A percentile compares a stretch with the other conserved stretches of the same genome.
Evolutionary conservation across 2,797 vertebrate species (phyloP).

Genomic region (Notoglanidium macrostoma): DNA sequence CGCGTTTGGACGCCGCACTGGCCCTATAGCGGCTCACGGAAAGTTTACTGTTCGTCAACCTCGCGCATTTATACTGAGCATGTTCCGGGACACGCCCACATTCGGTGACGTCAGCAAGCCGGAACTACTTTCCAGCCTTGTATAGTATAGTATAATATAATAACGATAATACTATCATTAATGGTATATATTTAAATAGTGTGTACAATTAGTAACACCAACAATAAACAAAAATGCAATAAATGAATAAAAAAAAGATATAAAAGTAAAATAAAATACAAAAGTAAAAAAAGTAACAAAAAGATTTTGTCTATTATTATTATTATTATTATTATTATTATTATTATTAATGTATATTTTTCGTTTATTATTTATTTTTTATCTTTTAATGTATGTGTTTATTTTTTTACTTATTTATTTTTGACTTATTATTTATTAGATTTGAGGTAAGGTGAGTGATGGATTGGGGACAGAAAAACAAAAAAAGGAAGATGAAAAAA

Average conservation of each 20-base stretch:
- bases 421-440: too few relatives aligned
- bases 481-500: neutral
- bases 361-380: neutral
- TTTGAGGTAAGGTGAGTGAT: neutral
- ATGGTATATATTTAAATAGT: neutral
- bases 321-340: neutral
- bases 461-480: neutral
- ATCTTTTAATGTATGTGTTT: neutral
- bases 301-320: neutral
- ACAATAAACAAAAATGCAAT: neutral
- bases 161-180: neutral
- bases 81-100: constrained; percentile 30
- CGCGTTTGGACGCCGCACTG: neutral
- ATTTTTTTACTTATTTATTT: neutral
- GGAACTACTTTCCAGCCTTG: constrained; percentile 73
- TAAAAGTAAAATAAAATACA: neutral
- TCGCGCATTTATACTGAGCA: constrained; percentile 16
- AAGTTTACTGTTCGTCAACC: neutral
- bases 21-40: neutral
- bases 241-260: neutral
- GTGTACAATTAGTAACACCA: neutral
- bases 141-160: neutral
- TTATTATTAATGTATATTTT: neutral
- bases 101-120: constrained; percentile 58
- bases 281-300: neutral